Base-by-base conservation (phyloP, 2,797 vertebrate genomes). In the Sternarchorhynchus goeldii region DNA sequence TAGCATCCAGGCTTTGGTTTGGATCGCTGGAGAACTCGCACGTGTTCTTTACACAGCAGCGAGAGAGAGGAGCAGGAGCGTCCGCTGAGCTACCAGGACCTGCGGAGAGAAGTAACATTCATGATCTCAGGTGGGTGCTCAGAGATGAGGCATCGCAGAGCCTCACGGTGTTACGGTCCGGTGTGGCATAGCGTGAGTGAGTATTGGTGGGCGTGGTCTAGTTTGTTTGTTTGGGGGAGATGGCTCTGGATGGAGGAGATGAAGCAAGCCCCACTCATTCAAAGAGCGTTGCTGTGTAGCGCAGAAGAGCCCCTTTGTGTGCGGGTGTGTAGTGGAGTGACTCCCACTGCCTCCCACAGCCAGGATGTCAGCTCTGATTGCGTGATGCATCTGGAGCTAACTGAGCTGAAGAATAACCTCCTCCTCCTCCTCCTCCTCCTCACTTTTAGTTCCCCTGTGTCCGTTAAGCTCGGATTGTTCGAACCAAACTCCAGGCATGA, bases 221-320 rank as follows among this genome's bases (percentile, higher is more conserved):
- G 69, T 71, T 2, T 36, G 50, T 82, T 78, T 83, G 31, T 81
- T 64, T 79, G 32, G 73, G 21, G 70, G 64, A 76, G 75, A 64
- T 79, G 18, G 34, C 36, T 59, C 34, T 69, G 73, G 73, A 39
- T 59, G 69, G 75, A 70, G 64, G 73, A 81, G 82, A 78, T 88
- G 75, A 91, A 80, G 88, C 73, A 86, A 83, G 82, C 86, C 87
- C 89, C 81, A 84, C 76, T 72, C 83, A 83, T 85, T 92, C 79
- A 92, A 88, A 90, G 88, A 86, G 85, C 86, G 83, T 86, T 86
- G 91, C 89, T 92, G 90, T 78, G 69, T 84, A 75, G 67, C 75
- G 77, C 80, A 88, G 83, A 92, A 93, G 87, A 55, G 88, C 75
- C 76, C 81, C 91, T 93, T 93, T 94, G 93, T 94, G 82, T 82